Conservation (phyloP, 2,113 vertebrate species). For the Engraulis encrasicolus region DNA sequence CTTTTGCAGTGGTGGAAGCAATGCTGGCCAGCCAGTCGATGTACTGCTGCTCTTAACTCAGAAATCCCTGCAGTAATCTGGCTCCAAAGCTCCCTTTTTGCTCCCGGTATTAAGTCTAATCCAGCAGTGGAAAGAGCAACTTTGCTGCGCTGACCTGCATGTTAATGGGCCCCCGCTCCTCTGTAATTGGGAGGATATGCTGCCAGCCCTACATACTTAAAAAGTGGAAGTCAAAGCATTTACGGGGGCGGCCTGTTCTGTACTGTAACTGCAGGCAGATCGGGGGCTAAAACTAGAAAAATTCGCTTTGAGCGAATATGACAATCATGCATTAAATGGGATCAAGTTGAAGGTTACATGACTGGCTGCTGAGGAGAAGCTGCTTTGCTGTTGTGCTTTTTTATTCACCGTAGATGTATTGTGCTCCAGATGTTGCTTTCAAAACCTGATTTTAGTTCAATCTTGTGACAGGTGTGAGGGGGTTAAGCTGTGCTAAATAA, state of each 20-base stretch:
- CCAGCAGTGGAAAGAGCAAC: constrained; percentile 40
- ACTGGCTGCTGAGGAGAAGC: not conserved
- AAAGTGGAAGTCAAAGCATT: not conserved
- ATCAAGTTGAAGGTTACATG: not conserved
- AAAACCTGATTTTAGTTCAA: not conserved
- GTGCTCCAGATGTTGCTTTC: not conserved
- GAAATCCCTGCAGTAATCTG: constrained; percentile 60
- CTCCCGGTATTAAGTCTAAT: constrained; percentile 64
- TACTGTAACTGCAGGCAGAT: not conserved
- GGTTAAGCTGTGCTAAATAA: not conserved
- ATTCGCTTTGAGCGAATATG: not conserved
- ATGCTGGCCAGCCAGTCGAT: constrained; percentile 52
- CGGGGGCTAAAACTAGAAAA: not conserved
- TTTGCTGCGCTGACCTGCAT: constrained; percentile 15
- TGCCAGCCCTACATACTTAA: not conserved
- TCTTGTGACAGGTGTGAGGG: not conserved
- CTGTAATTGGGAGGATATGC: constrained; percentile 2
- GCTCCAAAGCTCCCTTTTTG: constrained; percentile 52
- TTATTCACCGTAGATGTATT: not conserved
- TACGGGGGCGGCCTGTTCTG: not conserved
- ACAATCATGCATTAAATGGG: not conserved
- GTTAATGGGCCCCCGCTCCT: not conserved
- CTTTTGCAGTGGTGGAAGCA: not conserved
- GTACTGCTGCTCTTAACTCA: constrained; percentile 62
- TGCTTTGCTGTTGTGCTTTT: not conserved